Evolutionary conservation across 2,797 vertebrate genomes (phyloP).

Genomic region (Sebastes ruberrimus): DNA sequence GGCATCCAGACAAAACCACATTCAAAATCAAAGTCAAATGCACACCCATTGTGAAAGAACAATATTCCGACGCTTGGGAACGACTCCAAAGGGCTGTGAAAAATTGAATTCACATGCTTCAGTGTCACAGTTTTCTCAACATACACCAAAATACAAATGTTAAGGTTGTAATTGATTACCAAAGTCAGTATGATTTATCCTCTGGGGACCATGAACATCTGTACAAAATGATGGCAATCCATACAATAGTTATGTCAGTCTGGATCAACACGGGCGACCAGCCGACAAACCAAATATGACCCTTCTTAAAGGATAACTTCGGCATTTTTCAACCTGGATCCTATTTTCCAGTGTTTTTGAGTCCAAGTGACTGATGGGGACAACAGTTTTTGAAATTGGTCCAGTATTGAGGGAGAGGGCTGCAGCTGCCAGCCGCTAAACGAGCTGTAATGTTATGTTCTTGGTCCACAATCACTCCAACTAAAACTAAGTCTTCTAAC

Average conservation of each 20-base stretch:
- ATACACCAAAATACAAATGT: neutral
- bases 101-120: conserved; percentile 1
- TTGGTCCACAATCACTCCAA: neutral
- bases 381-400: too few species aligned
- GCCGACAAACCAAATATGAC: neutral
- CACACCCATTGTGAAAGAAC: conserved; percentile 31
- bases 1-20: conserved; percentile 54
- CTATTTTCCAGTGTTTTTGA: too few species aligned
- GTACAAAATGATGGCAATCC: neutral
- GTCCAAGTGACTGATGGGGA: too few species aligned
- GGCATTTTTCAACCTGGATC: too few species aligned
- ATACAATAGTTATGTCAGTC: neutral
- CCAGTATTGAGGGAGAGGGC: too few species aligned
- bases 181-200: neutral
- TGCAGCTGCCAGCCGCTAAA: too few species aligned
- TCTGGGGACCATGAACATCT: neutral
- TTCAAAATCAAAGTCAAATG: conserved; percentile 51
- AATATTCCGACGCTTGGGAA: conserved; percentile 14
- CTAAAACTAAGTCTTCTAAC: neutral
- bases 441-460: neutral
- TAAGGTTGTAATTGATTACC: neutral
- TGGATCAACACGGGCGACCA: neutral
- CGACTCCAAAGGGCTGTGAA: conserved; percentile 8
- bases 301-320: neutral
- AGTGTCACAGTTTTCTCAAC: neutral